Percentiles rank a stretch among this genome's conserved stretches.
Conservation (phyloP, 2,797 vertebrate species). For the Huso huso region DNA sequence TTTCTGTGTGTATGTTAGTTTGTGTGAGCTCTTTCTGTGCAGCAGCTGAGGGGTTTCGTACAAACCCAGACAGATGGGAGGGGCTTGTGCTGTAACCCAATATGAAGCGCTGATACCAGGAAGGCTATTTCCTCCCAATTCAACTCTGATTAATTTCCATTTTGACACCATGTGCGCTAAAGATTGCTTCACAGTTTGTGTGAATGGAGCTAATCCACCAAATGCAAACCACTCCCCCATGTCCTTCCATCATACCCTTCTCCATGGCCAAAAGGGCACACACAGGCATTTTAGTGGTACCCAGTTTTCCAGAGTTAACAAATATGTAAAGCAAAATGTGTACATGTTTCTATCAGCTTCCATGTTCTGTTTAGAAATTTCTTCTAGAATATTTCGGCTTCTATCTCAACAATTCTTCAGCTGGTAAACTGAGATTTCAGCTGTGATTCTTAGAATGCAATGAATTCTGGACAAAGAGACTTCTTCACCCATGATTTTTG, state of each 20-base stretch:
- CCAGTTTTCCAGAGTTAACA: neutral
- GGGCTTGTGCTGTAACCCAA: constrained; percentile 76
- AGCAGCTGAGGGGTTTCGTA: constrained; percentile 72
- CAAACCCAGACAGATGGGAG: constrained; percentile 73
- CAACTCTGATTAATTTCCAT: constrained; percentile 44
- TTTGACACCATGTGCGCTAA: constrained; percentile 26
- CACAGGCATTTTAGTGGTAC: neutral
- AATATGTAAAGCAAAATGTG: too few species aligned
- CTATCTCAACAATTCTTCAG: too few species aligned
- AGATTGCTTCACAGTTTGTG: constrained; percentile 21
- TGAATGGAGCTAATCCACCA: constrained; percentile 25
- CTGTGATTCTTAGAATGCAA: too few species aligned
- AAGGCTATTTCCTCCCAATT: constrained; percentile 58
- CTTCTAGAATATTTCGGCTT: too few species aligned
- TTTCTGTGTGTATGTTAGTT: constrained; percentile 68
- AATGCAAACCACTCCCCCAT: neutral
- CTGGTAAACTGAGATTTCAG: too few species aligned
- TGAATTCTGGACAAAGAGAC: too few species aligned
- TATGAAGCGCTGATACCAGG: constrained; percentile 67
- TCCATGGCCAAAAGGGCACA: neutral
- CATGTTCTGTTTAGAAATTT: too few species aligned
- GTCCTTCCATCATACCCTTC: neutral
- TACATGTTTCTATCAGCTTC: too few species aligned
- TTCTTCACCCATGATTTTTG: too few species aligned
- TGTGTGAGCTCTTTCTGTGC: constrained; percentile 70